A percentile compares a stretch with the other conserved stretches of the same genome.
Evolutionary conservation across 2,888 invertebrate species (phyloP).

Genomic region (Ypsolopha sequella): DNA sequence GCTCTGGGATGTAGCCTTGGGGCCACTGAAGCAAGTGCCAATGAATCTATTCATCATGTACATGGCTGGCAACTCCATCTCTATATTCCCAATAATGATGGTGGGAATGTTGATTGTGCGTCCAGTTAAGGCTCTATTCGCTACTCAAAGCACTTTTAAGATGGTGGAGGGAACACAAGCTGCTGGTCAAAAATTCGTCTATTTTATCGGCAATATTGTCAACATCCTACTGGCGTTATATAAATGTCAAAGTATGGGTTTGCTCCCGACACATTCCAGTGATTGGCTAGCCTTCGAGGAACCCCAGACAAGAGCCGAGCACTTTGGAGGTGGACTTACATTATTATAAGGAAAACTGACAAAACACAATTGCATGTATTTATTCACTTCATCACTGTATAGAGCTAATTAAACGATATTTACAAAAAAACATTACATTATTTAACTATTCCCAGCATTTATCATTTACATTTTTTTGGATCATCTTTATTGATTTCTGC

Average conservation of each 20-base stretch:
- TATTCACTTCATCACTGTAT: slow-evolving; percentile 39
- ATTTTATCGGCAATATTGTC: slow-evolving; percentile 92
- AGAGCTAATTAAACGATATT: slow-evolving; percentile 43
- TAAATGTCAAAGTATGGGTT: slow-evolving; percentile 98
- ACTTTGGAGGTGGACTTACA: slow-evolving; percentile 85
- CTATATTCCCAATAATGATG: slow-evolving; percentile 99
- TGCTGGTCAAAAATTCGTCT: slow-evolving; percentile 91
- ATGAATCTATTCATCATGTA: slow-evolving; percentile 99
- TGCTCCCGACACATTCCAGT: slow-evolving; percentile 96
- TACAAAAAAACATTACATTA: slow-evolving; percentile 33
- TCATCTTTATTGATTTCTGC: too few species aligned
- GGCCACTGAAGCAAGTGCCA: slow-evolving; percentile 95
- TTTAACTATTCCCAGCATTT: slow-evolving; percentile 18
- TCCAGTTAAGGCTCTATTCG: slow-evolving; percentile 95
- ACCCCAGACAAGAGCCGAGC: slow-evolving; percentile 86
- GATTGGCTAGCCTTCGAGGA: slow-evolving; percentile 99
- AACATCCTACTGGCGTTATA: slow-evolving; percentile 93
- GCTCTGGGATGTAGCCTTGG: slow-evolving; percentile 96
- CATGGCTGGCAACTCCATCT: slow-evolving; percentile 99
- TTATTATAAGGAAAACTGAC: slow-evolving; percentile 51
- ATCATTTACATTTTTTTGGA: background rate
- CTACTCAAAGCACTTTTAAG: slow-evolving; percentile 91
- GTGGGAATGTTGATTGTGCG: slow-evolving; percentile 98
- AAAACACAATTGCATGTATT: slow-evolving; percentile 25
- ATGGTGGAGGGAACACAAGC: slow-evolving; percentile 95